phyloP scores from a whole-genome alignment of 2,113 vertebrate species.

The Solea senegalensis region DNA sequence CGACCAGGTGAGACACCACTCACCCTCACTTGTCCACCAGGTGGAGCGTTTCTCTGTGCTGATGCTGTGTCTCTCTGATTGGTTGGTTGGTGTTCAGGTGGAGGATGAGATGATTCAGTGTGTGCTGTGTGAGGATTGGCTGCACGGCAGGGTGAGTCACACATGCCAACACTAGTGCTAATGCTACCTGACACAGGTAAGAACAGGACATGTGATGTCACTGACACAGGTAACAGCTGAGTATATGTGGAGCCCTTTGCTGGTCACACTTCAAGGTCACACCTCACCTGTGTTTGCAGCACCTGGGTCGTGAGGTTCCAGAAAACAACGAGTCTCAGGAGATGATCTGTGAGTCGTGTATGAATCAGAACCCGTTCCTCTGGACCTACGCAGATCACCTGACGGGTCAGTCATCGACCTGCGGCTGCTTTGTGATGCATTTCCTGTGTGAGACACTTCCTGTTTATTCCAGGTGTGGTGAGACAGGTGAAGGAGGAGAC shows the following conservation, averaged over 20 bases:
- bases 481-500: slow-evolving; percentile 74
- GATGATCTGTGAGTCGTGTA: slow-evolving; percentile 95
- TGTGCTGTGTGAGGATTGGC: slow-evolving; percentile 97
- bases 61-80: neutral
- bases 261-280: neutral
- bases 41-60: neutral
- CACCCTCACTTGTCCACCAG: neutral
- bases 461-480: slow-evolving; percentile 19
- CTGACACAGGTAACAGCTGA: neutral
- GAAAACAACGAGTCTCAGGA: slow-evolving; percentile 94
- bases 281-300: slow-evolving; percentile 74
- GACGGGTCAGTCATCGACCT: slow-evolving; percentile 79
- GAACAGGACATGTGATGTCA: too few species aligned
- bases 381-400: slow-evolving; percentile 88
- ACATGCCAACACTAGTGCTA: too few species aligned
- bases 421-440: neutral
- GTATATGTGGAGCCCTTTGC: neutral
- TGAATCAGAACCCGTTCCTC: slow-evolving; percentile 87
- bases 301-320: slow-evolving; percentile 88
- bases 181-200: neutral
- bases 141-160: slow-evolving; percentile 93
- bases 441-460: slow-evolving; percentile 9
- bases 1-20: slow-evolving; percentile 85
- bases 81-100: slow-evolving; percentile 52
- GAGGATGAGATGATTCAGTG: slow-evolving; percentile 99